Evolutionary conservation across 37 sponge, comb jelly and placozoan genomes (phyloP), one percentile per base, ranked within the genome.

Genomic region (Diacarnus erythraeanus): DNA sequence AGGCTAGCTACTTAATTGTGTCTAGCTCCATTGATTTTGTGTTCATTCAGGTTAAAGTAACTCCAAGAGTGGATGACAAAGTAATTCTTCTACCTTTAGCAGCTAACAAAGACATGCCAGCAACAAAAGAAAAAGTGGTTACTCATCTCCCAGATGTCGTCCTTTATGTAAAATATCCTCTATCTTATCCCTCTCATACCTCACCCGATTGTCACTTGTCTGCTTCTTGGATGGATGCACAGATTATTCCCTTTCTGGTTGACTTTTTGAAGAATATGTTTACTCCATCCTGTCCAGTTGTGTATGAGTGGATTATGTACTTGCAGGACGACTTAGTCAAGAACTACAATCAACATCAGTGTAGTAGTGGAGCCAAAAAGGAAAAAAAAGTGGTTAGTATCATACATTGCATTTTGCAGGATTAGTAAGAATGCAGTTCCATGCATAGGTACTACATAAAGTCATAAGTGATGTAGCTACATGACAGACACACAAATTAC

Each of bases 151-250:
- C 91, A 39, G 82, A 69, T 0, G 73, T 86, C 4, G 20, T 70
- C 12, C 83, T 91, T 29, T 86, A 82, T 44, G 59, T 91, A 15
- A 68, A 76, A 20, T 91, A 82, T 70, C 86, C 74, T 51, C 57
- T 63, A 26, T 44, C 59, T 38, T 91, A 91, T 57, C 91, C 91
- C 25, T 86, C 91, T 18, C 58, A 65, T 34, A 35, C 12, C 22
- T 75, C 78, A 0, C 91, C 91, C 12, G 64, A 72, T 27, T 91
- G 77, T 57, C 82, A 91, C 40, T 36, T 91, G 3, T 67, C 82
- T 69, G 78, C 87, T 23, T 41, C 75, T 3, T 91, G 91, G 91
- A 68, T 91, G 31, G 83, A 91, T 71, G 43, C 77, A 40, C 66
- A 67, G 47, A 25, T 47, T 9, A 22, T 67, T 17, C 27, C 63